phyloP scores from a whole-genome alignment of 2,797 vertebrate species.

The Eulemur coronatus region DNA sequence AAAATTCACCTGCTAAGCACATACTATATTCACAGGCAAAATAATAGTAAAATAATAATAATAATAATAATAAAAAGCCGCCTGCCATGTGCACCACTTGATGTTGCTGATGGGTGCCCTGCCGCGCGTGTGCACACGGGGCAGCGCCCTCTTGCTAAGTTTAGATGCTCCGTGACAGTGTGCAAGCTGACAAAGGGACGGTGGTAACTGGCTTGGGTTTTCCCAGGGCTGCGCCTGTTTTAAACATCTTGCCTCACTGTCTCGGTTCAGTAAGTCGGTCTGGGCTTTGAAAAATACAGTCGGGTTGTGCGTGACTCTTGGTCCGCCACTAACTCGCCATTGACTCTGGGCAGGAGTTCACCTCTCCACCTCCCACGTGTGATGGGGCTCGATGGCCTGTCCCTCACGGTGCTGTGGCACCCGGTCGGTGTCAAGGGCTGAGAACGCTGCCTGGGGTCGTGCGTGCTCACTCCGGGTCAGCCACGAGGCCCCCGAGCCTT shows the following conservation, averaged over 20 bases:
- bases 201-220: background rate
- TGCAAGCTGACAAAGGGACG: too few species aligned
- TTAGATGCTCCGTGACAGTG: background rate
- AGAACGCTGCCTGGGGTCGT: background rate
- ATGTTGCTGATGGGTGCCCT: background rate
- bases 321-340: too few species aligned
- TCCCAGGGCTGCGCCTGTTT: background rate
- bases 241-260: background rate
- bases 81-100: too few species aligned
- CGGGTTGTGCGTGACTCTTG: background rate
- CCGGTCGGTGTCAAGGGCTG: background rate
- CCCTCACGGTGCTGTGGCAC: too few species aligned
- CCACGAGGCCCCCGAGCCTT: background rate
- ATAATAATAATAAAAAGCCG: too few species aligned
- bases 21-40: too few species aligned
- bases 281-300: background rate
- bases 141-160: background rate
- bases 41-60: too few species aligned
- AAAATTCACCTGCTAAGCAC: background rate
- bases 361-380: background rate
- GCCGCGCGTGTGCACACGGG: background rate
- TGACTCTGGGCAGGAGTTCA: background rate
- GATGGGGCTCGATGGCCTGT: too few species aligned
- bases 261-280: background rate
- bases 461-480: fast-evolving